A percentile compares a stretch with the other conserved stretches of the same genome.
Conservation (phyloP, 2,888 invertebrate genomes). For the Tenthredo amoena region DNA sequence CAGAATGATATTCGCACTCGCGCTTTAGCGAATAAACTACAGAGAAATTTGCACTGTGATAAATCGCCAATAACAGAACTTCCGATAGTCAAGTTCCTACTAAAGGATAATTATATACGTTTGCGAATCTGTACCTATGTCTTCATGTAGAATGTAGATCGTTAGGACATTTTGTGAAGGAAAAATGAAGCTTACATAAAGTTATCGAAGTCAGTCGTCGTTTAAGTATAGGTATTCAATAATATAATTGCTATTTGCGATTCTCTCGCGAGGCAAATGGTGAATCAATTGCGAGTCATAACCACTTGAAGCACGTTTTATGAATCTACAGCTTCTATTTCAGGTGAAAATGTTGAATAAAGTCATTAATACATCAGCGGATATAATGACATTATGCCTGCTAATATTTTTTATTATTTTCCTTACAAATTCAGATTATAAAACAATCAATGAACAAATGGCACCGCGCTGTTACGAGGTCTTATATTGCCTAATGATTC, state of each 20-base stretch:
- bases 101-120: background rate
- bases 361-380: constrained; percentile 1
- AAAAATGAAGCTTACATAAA: background rate
- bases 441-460: background rate
- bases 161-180: background rate
- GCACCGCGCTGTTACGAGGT: background rate
- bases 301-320: background rate
- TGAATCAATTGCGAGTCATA: background rate
- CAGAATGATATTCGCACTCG: background rate
- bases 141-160: too few species aligned
- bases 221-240: background rate
- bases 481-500: background rate
- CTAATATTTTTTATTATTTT: background rate
- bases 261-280: background rate
- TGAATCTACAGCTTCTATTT: background rate
- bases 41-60: too few species aligned
- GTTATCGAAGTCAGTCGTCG: background rate
- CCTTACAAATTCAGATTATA: background rate
- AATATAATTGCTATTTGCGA: background rate
- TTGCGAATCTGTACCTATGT: background rate
- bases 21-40: too few species aligned
- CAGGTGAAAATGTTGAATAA: background rate
- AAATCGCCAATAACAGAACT: too few species aligned
- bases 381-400: background rate
- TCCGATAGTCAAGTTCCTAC: background rate